phyloP scores from a whole-genome alignment of 1,140 invertebrate species.

The Tetraneura akinire region DNA sequence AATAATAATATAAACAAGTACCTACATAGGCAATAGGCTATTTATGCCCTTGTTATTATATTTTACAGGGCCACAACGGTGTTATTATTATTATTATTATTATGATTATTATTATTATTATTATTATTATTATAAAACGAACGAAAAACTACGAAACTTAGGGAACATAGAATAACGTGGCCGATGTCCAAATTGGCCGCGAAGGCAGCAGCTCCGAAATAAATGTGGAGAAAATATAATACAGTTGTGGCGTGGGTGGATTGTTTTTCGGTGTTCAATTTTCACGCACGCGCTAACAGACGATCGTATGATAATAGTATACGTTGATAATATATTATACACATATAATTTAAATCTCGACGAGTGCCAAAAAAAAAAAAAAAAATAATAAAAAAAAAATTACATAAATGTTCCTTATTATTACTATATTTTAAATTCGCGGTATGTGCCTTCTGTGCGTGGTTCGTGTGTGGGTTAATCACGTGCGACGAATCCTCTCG shows the following conservation, averaged over 20 bases:
- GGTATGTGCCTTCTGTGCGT: neutral
- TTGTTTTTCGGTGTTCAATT: slow-evolving; percentile 8
- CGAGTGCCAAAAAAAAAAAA: slow-evolving; percentile 30
- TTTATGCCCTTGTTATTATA: no score
- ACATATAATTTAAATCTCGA: neutral
- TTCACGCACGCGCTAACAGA: neutral
- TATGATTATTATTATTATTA: no score
- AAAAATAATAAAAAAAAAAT: slow-evolving; percentile 8
- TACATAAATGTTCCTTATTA: no score
- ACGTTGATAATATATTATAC: neutral
- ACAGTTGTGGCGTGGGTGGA: slow-evolving; percentile 14
- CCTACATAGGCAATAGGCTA: no score
- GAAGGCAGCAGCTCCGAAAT: slow-evolving; percentile 1
- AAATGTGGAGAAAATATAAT: slow-evolving; percentile 9
- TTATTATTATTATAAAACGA: neutral
- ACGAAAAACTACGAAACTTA: no score
- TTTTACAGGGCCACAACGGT: no score
- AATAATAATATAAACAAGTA: no score
- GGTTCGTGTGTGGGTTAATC: slow-evolving; percentile 28
- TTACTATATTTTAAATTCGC: no score
- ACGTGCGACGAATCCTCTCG: slow-evolving; percentile 37
- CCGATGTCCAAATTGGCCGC: slow-evolving; percentile 15
- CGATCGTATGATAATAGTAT: neutral
- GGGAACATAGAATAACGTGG: neutral
- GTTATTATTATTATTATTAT: neutral